phyloP scores from a whole-genome alignment of 2,113 vertebrate species.

The Cryptoleucopteryx plumbea region DNA sequence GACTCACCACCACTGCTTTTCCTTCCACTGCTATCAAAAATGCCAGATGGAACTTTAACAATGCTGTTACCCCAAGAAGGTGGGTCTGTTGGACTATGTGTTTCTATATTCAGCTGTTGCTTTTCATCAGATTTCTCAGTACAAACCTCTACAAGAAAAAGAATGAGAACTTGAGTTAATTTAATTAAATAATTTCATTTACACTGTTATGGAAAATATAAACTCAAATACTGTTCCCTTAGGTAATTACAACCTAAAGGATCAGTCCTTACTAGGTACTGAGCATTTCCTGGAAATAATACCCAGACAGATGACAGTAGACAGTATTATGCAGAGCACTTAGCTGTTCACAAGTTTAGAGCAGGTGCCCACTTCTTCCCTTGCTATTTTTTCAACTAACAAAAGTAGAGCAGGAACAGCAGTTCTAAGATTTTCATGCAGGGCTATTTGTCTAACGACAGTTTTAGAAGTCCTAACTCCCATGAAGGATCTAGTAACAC shows the following conservation, averaged over 20 bases:
- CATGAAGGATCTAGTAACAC: background rate
- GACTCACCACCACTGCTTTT: constrained; percentile 80
- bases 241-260: background rate
- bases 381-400: background rate
- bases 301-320: background rate
- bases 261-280: background rate
- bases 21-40: constrained; percentile 75
- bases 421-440: background rate
- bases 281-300: background rate
- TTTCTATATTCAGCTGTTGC: constrained; percentile 60
- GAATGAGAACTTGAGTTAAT: background rate
- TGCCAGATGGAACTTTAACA: constrained; percentile 85
- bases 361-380: background rate
- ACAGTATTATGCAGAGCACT: background rate
- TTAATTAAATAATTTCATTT: background rate
- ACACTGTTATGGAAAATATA: background rate
- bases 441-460: background rate
- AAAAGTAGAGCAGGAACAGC: background rate
- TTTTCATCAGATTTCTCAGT: constrained; percentile 54
- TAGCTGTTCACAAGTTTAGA: background rate
- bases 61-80: constrained; percentile 80
- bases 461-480: background rate
- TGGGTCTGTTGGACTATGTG: constrained; percentile 60
- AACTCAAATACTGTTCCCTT: background rate
- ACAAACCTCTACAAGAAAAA: constrained; percentile 45